Evolutionary conservation across 2,888 invertebrate species (phyloP).

Genomic region (Unio pictorum): DNA sequence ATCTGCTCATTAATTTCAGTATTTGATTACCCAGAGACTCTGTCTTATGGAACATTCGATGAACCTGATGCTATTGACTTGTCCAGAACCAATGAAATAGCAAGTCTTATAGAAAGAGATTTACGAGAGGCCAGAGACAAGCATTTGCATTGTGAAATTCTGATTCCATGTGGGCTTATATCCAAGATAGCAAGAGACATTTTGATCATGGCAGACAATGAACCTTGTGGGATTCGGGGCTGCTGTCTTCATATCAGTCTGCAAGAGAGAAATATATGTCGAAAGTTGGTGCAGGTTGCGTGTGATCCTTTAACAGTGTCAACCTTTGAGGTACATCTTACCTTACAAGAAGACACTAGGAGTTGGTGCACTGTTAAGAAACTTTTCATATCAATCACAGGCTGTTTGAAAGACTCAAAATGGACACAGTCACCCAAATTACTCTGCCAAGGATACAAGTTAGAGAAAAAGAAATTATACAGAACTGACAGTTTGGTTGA

Average conservation of each 20-base stretch:
- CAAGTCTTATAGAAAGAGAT: constrained; percentile 84
- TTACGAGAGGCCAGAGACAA: constrained; percentile 86
- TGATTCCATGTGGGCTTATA: constrained; percentile 87
- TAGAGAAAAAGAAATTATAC: constrained; percentile 93
- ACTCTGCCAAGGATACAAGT: constrained; percentile 89
- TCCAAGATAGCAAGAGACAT: constrained; percentile 85
- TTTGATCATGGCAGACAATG: constrained; percentile 86
- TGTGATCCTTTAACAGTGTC: constrained; percentile 89
- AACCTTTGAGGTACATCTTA: constrained; percentile 91
- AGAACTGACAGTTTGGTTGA: constrained; percentile 67
- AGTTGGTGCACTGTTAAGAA: constrained; percentile 91
- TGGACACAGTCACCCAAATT: constrained; percentile 72
- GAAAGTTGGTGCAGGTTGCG: constrained; percentile 85
- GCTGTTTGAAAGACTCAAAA: constrained; percentile 46
- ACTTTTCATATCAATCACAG: constrained; percentile 76
- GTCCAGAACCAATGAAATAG: constrained; percentile 75
- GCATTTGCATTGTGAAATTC: constrained; percentile 86
- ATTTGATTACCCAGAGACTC: constrained; percentile 22
- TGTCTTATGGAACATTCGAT: constrained; percentile 38
- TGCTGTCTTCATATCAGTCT: constrained; percentile 89
- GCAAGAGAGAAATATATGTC: constrained; percentile 74
- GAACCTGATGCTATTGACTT: constrained; percentile 40
- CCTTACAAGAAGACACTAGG: constrained; percentile 87
- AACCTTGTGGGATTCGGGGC: constrained; percentile 89
- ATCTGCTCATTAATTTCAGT: constrained; percentile 21